Conservation (phyloP, 2,797 vertebrate genomes). For the Gobio occitaniae region DNA sequence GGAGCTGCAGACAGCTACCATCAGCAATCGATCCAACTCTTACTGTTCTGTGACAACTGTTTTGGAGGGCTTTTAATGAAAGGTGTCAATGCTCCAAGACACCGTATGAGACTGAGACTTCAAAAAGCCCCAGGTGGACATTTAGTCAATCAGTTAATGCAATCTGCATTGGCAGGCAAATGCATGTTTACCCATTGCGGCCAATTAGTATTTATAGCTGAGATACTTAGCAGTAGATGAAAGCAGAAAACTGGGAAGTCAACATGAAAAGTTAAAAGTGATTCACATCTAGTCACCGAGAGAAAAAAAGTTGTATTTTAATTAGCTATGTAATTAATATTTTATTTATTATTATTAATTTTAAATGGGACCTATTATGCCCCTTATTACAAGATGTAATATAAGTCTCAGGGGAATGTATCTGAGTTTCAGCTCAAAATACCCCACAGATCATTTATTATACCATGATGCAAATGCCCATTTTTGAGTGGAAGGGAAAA, state of each 20-base stretch:
- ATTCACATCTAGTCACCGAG: background rate
- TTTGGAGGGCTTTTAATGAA: slow-evolving; percentile 7
- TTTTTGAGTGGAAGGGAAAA: too few species aligned
- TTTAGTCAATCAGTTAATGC: slow-evolving; percentile 15
- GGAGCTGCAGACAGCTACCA: background rate
- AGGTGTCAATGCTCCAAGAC: background rate
- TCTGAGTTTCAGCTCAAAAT: too few species aligned
- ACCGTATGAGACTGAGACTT: background rate
- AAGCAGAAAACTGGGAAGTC: background rate
- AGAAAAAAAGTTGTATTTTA: background rate
- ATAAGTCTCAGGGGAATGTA: too few species aligned
- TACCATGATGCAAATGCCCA: too few species aligned
- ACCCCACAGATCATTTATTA: too few species aligned
- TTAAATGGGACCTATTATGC: too few species aligned
- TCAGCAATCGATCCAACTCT: slow-evolving; percentile 5
- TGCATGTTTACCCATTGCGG: slow-evolving; percentile 11
- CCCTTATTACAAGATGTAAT: too few species aligned
- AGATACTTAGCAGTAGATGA: background rate
- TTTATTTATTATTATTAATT: background rate
- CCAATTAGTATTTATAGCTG: slow-evolving; percentile 19
- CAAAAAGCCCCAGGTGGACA: slow-evolving; percentile 10
- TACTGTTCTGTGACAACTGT: background rate
- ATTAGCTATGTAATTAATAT: too few species aligned
- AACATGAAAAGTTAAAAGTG: background rate
- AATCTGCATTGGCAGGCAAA: slow-evolving; percentile 25